phyloP scores from a whole-genome alignment of 1,140 invertebrate genomes.

The Euura lappo region DNA sequence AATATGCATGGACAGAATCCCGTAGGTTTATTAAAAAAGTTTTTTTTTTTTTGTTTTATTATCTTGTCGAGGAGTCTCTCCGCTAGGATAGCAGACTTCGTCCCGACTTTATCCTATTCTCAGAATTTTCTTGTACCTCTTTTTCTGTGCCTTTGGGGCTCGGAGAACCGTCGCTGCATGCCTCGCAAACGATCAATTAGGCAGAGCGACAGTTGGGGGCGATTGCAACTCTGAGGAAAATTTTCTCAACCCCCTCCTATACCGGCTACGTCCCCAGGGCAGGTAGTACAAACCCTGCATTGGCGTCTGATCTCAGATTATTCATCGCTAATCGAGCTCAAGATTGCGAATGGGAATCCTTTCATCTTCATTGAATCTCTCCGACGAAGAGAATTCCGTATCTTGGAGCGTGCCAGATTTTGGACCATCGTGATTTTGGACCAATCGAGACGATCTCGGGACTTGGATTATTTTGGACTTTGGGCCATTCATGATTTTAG shows the following conservation, averaged over 20 bases:
- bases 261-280: neutral
- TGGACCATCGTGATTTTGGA: no score
- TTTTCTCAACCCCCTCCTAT: neutral
- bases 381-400: no score
- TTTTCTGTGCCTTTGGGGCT: neutral
- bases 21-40: neutral
- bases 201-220: neutral
- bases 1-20: no score
- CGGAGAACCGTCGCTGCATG: neutral
- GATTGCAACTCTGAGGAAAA: neutral
- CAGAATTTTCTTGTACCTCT: neutral
- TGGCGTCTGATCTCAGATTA: no score
- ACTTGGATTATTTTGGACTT: no score
- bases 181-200: neutral
- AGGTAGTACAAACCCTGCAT: neutral
- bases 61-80: neutral
- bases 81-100: neutral
- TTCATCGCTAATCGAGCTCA: no score
- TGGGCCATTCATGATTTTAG: no score
- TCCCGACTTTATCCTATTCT: neutral
- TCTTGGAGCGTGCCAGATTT: no score
- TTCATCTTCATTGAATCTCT: no score
- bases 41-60: neutral
- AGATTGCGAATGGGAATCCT: no score
- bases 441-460: no score